phyloP scores from a whole-genome alignment of 2,113 vertebrate genomes.

The Saccopteryx leptura region DNA sequence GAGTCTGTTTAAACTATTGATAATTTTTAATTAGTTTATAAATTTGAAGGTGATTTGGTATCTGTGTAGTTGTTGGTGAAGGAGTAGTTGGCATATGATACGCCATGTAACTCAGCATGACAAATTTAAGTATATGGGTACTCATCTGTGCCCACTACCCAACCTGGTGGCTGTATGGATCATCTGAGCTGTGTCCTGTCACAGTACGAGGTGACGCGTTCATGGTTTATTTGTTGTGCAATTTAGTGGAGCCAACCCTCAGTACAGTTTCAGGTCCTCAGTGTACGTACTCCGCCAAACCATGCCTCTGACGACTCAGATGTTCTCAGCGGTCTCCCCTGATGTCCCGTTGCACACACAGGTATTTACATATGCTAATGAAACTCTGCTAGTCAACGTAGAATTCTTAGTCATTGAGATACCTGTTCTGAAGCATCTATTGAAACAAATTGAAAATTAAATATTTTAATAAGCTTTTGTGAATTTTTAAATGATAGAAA shows the following conservation, averaged over 20 bases:
- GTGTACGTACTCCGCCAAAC: neutral
- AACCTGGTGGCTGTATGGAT: neutral
- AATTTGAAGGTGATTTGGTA: slow-evolving; percentile 12
- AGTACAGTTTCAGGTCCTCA: neutral
- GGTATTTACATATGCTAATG: neutral
- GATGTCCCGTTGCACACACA: accelerated
- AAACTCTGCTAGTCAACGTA: neutral
- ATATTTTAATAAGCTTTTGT: slow-evolving; percentile 63
- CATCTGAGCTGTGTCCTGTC: neutral
- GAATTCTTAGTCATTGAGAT: neutral
- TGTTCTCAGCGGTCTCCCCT: neutral
- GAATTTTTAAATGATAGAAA: slow-evolving; percentile 51
- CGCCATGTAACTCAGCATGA: neutral
- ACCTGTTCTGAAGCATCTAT: slow-evolving; percentile 48
- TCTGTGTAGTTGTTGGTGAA: neutral
- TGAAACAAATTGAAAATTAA: slow-evolving; percentile 43
- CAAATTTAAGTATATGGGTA: neutral
- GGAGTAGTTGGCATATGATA: neutral
- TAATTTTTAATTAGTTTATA: slow-evolving; percentile 19
- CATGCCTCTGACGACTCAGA: neutral
- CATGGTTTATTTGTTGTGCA: neutral
- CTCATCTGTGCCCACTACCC: accelerated
- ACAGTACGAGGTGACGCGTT: no score
- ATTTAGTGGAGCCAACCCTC: neutral
- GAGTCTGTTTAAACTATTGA: slow-evolving; percentile 19